A percentile compares a stretch with the other conserved stretches of the same genome.
phyloP scores from a whole-genome alignment of 2,888 invertebrate species.

The Meiosimyza platycephala region DNA sequence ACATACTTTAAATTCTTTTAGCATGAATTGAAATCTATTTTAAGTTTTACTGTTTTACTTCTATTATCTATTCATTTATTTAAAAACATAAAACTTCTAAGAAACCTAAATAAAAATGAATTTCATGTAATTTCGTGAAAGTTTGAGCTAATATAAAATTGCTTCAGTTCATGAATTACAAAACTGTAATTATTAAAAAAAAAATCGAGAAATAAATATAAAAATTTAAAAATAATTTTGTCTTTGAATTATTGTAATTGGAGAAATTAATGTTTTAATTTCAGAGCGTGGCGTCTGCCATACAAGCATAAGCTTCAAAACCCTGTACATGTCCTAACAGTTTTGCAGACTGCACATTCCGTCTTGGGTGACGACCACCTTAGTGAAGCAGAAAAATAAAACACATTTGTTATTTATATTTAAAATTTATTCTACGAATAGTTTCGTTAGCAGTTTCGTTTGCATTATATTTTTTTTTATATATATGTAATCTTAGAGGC shows the following conservation, averaged over 20 bases:
- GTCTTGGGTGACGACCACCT: no score
- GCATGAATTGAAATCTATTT: slow-evolving; percentile 16
- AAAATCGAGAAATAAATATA: background rate
- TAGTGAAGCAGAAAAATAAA: no score
- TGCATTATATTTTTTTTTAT: background rate
- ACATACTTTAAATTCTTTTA: slow-evolving; percentile 6
- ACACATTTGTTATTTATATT: no score
- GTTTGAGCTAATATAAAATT: background rate
- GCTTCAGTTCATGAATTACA: slow-evolving; percentile 8
- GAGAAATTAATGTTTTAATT: no score
- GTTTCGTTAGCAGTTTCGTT: background rate
- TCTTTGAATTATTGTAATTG: no score
- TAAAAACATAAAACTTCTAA: background rate
- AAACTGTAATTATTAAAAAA: slow-evolving; percentile 31
- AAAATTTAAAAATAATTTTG: background rate
- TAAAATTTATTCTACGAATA: background rate
- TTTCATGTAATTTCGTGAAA: background rate
- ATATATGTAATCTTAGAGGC: slow-evolving; percentile 2
- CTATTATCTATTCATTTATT: background rate
- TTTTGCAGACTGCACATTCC: no score
- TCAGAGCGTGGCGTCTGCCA: no score
- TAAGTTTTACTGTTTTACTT: slow-evolving; percentile 4
- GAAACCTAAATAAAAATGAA: background rate
- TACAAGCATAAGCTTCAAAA: no score
- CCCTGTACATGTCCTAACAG: no score